Evolutionary conservation across 2,113 vertebrate genomes (phyloP).

Genomic region (Rafetus swinhoei): DNA sequence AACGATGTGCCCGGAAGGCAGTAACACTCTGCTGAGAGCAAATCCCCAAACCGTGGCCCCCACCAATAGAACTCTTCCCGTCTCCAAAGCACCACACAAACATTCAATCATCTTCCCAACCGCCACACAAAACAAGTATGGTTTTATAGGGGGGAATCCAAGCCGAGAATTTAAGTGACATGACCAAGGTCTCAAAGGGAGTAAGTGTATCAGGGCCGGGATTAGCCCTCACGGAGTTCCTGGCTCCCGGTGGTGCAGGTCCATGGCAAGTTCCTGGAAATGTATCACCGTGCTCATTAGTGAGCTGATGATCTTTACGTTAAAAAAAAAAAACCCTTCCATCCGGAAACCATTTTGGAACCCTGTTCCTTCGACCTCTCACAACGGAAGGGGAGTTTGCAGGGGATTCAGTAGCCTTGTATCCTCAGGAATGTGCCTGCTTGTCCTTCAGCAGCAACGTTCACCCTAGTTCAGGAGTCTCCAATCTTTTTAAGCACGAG

Average conservation of each 20-base stretch:
- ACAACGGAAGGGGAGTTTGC: neutral
- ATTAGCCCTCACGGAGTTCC: neutral
- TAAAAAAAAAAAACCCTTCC: neutral
- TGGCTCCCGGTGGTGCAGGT: neutral
- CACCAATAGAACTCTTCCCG: neutral
- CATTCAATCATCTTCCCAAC: neutral
- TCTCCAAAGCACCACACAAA: neutral
- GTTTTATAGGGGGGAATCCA: neutral
- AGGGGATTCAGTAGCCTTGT: neutral
- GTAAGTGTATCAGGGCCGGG: neutral
- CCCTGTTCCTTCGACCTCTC: neutral
- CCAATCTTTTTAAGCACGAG: too few species aligned
- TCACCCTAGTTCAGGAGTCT: neutral
- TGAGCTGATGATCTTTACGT: neutral
- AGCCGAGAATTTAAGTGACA: neutral
- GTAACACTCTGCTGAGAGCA: neutral
- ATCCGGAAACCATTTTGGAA: neutral
- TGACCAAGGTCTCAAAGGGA: neutral
- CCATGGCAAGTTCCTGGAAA: neutral
- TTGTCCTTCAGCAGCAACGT: neutral
- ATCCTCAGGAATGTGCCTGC: neutral
- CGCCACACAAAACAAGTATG: neutral
- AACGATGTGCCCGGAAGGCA: neutral
- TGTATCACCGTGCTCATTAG: neutral
- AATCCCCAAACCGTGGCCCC: neutral